Conservation (phyloP, 2,888 invertebrate genomes). For the Melanchra persicariae region DNA sequence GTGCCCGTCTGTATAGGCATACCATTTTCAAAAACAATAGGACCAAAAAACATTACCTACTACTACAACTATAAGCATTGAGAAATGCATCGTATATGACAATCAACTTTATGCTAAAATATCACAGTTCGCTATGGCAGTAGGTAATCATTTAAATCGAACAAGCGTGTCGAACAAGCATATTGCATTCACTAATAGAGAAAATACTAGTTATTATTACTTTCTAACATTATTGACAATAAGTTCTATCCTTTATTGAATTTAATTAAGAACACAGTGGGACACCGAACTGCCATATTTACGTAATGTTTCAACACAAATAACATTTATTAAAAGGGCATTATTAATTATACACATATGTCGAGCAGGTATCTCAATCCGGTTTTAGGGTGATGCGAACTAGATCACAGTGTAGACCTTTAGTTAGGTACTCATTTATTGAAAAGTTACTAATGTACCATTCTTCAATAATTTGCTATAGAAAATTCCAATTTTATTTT, state of each 20-base stretch:
- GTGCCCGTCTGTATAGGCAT: not conserved
- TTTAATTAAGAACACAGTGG: conserved; percentile 56
- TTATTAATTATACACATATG: conserved; percentile 51
- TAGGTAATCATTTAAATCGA: not conserved
- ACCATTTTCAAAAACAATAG: not conserved
- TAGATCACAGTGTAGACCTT: conserved; percentile 1
- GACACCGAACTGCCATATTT: conserved; percentile 21
- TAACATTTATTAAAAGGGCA: conserved; percentile 14
- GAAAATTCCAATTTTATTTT: too few species aligned
- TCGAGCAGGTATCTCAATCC: not conserved
- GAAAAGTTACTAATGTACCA: not conserved
- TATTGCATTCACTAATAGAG: not conserved
- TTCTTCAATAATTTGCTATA: not conserved
- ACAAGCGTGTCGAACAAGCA: not conserved
- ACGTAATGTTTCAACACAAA: conserved; percentile 33
- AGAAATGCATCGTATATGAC: too few species aligned
- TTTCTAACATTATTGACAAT: not conserved
- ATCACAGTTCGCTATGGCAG: not conserved
- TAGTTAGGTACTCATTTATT: not conserved
- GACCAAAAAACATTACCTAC: too few species aligned
- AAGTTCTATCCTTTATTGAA: conserved; percentile 18
- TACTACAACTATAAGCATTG: too few species aligned
- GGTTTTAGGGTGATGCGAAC: not conserved
- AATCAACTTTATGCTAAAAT: not conserved
- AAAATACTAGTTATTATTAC: conserved; percentile 8